Evolutionary conservation across 1,140 invertebrate species (phyloP).

Genomic region (Odontomachus brunneus): DNA sequence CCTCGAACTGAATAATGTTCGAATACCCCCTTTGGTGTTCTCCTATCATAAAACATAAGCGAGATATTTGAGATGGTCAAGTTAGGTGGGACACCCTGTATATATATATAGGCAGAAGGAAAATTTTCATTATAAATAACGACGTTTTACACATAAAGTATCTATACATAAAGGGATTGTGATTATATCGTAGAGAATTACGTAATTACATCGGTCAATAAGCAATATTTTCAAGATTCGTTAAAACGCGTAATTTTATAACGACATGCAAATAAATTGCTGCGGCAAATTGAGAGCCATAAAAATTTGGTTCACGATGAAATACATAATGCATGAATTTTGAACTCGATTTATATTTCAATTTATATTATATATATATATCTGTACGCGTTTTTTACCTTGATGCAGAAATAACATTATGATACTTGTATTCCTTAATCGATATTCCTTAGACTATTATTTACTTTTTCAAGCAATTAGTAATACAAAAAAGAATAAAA

Average conservation of each 20-base stretch:
- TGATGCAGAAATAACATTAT: background rate
- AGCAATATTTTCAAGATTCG: background rate
- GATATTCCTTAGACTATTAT: background rate
- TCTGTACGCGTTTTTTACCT: background rate
- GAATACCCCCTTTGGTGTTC: too few relatives aligned
- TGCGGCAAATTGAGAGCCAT: background rate
- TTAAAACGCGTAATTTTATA: background rate
- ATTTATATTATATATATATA: background rate
- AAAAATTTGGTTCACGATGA: background rate
- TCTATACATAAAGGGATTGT: background rate
- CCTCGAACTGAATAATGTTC: too few relatives aligned
- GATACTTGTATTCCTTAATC: background rate
- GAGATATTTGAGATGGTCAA: too few relatives aligned
- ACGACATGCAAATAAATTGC: background rate
- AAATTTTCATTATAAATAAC: background rate
- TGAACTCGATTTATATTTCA: background rate
- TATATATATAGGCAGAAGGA: too few relatives aligned
- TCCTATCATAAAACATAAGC: too few relatives aligned
- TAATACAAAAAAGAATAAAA: background rate
- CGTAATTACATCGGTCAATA: background rate
- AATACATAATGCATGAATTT: background rate
- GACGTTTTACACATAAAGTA: background rate
- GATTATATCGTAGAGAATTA: background rate
- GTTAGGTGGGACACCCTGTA: too few relatives aligned
- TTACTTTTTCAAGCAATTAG: background rate